Evolutionary conservation across 2,888 invertebrate genomes (phyloP).

Genomic region (Ormyrus rosae): DNA sequence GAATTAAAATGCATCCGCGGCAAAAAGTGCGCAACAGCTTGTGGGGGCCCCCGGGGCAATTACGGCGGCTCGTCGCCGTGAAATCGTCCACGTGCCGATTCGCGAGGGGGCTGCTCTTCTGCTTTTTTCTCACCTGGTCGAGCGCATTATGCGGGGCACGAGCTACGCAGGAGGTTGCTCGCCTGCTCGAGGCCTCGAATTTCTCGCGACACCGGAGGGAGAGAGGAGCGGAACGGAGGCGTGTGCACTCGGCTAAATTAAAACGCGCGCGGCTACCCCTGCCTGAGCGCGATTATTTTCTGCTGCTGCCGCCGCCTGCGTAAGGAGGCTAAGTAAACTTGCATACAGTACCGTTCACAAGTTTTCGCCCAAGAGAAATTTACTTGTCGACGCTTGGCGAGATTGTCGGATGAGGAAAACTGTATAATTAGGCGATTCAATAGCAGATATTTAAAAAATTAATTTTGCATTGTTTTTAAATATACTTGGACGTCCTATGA

Average conservation of each 20-base stretch:
- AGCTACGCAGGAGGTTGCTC: conserved; percentile 58
- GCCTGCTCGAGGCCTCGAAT: conserved; percentile 51
- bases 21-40: neutral
- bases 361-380: neutral
- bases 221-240: conserved; percentile 46
- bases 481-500: no score
- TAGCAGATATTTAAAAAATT: no score
- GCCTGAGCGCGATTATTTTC: conserved; percentile 36
- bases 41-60: conserved; percentile 33
- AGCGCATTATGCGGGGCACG: conserved; percentile 42
- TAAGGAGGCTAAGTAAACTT: neutral
- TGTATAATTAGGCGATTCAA: no score
- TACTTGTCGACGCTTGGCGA: no score
- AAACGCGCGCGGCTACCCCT: conserved; percentile 59
- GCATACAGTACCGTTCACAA: neutral
- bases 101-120: conserved; percentile 40
- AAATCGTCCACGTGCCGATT: conserved; percentile 61
- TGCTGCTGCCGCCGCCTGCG: neutral
- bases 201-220: conserved; percentile 62
- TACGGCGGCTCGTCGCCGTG: conserved; percentile 38
- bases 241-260: conserved; percentile 67
- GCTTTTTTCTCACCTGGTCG: conserved; percentile 59
- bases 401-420: no score
- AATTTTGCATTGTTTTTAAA: no score
- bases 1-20: conserved; percentile 26